These are phyloP conservation scores for Eucidaris tribuloides DNA, from an alignment of 35 echinoderm and acorn worm species.

Conservation along the genomic window DNA sequence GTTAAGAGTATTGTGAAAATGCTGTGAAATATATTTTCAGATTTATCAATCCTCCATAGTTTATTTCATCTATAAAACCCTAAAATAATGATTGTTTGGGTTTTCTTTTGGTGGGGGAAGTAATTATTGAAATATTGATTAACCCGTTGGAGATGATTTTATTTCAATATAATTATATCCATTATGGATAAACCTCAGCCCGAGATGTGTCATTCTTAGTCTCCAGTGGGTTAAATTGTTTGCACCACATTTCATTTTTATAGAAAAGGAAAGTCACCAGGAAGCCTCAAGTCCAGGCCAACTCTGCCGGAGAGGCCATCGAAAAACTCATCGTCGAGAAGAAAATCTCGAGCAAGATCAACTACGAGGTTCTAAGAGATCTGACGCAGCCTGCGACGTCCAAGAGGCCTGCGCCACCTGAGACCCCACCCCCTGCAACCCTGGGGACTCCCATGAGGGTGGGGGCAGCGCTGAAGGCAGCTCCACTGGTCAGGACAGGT, in stretches of 20 bases:
- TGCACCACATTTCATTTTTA: not conserved
- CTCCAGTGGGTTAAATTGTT: no score
- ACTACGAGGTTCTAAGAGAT: constrained; percentile 90
- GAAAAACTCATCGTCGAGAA: constrained; percentile 93
- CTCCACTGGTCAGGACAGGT: not conserved
- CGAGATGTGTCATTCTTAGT: no score
- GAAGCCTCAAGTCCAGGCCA: constrained; percentile 73
- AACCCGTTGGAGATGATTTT: no score
- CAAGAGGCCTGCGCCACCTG: not conserved
- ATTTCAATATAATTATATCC: no score
- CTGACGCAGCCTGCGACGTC: constrained; percentile 42
- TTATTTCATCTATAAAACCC: no score
- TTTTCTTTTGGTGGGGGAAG: no score
- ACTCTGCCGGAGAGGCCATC: constrained; percentile 94
- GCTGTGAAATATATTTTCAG: no score
- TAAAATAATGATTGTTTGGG: no score
- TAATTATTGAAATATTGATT: no score
- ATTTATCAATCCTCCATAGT: no score
- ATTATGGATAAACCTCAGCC: no score
- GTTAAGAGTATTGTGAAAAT: no score
- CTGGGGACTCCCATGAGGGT: not conserved
- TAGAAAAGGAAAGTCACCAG: constrained; percentile 68
- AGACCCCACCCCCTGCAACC: not conserved
- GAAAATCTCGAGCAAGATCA: constrained; percentile 98
- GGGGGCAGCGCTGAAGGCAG: not conserved